phyloP scores from a whole-genome alignment of 1,140 invertebrate genomes.

The Drosophila bocqueti region DNA sequence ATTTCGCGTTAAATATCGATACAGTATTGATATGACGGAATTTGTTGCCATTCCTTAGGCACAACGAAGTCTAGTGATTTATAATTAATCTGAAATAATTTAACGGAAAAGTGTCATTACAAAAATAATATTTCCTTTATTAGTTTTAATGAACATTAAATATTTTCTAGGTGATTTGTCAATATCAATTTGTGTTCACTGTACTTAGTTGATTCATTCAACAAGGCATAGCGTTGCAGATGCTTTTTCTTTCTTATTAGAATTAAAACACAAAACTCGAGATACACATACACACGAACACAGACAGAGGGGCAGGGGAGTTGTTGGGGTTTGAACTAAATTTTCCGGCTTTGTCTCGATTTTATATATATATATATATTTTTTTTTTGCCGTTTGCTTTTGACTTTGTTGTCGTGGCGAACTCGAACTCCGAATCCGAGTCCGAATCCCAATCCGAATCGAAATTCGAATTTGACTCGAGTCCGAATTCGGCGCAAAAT shows the following conservation, averaged over 20 bases:
- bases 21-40: too few species aligned
- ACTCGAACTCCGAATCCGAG: slow-evolving; percentile 10
- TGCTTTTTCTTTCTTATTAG: slow-evolving; percentile 73
- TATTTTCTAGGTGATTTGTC: not conserved
- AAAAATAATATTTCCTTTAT: not conserved
- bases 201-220: slow-evolving; percentile 17
- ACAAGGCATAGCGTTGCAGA: slow-evolving; percentile 40
- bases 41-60: too few species aligned
- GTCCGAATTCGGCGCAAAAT: slow-evolving; percentile 58
- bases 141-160: not conserved
- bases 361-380: slow-evolving; percentile 18
- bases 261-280: slow-evolving; percentile 64
- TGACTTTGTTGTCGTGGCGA: slow-evolving; percentile 4
- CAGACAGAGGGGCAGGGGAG: not conserved
- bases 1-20: too few species aligned
- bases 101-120: too few species aligned
- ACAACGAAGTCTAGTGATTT: too few species aligned
- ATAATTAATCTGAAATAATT: too few species aligned
- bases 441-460: slow-evolving; percentile 8
- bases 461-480: slow-evolving; percentile 52
- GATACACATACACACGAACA: slow-evolving; percentile 54
- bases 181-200: not conserved
- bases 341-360: slow-evolving; percentile 38
- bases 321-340: slow-evolving; percentile 46
- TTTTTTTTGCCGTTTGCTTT: not conserved